Conservation (phyloP, 2,113 vertebrate species). For the Motacilla tschutschensis region DNA sequence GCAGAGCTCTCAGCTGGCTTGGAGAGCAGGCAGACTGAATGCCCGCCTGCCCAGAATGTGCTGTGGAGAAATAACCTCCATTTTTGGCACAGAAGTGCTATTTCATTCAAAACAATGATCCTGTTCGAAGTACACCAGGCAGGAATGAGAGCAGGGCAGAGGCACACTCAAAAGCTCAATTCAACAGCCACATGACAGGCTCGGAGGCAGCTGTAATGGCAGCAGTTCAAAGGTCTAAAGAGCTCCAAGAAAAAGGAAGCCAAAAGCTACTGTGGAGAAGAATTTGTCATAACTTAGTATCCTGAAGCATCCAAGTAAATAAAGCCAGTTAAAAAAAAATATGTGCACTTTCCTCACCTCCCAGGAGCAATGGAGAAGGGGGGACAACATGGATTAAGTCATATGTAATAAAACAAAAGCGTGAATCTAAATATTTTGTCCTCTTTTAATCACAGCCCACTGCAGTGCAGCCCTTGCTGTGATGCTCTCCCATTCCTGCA, state of each 20-base stretch:
- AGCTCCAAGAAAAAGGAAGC: slow-evolving; percentile 50
- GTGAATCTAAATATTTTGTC: slow-evolving; percentile 6
- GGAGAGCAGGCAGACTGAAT: slow-evolving; percentile 1
- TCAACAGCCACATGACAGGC: slow-evolving; percentile 55
- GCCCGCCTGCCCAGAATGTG: slow-evolving; percentile 30
- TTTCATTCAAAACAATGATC: slow-evolving; percentile 60
- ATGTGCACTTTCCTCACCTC: neutral
- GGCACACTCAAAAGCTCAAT: slow-evolving; percentile 62
- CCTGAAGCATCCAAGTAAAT: slow-evolving; percentile 39
- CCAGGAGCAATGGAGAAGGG: neutral
- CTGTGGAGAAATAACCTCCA: slow-evolving; percentile 31
- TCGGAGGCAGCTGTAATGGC: slow-evolving; percentile 60
- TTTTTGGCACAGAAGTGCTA: slow-evolving; percentile 54
- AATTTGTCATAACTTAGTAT: slow-evolving; percentile 50
- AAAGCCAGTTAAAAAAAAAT: slow-evolving; percentile 4
- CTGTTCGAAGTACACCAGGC: slow-evolving; percentile 48
- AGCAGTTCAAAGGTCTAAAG: slow-evolving; percentile 61
- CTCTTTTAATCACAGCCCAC: neutral
- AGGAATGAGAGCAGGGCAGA: slow-evolving; percentile 45
- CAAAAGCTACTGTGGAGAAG: slow-evolving; percentile 55
- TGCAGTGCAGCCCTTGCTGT: neutral
- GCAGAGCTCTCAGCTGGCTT: neutral
- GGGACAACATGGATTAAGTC: neutral
- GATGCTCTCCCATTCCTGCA: neutral
- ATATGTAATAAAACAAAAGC: neutral